Conservation (phyloP, 2,888 invertebrate genomes). For the Biston stratarius region DNA sequence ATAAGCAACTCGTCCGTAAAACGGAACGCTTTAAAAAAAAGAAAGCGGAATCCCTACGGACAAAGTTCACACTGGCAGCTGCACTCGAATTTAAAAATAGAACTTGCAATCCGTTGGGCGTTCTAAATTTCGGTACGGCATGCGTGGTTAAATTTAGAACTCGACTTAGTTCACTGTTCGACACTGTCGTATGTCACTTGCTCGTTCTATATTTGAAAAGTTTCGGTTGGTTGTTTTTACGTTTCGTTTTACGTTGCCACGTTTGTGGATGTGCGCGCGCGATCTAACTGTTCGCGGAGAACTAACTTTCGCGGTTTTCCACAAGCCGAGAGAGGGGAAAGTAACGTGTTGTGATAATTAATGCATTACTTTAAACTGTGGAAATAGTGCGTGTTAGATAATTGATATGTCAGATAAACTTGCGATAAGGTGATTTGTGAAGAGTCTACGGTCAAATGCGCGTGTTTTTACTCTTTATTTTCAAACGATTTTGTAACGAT, state of each 20-base stretch:
- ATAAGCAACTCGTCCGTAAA: conserved; percentile 48
- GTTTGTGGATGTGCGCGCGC: conserved; percentile 57
- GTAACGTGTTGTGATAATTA: conserved; percentile 76
- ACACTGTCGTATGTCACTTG: conserved; percentile 81
- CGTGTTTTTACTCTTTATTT: conserved; percentile 6
- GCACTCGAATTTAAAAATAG: conserved; percentile 78
- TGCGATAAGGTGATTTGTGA: conserved; percentile 15
- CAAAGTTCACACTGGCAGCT: conserved; percentile 83
- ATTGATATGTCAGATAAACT: conserved; percentile 60
- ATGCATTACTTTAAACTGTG: conserved; percentile 71
- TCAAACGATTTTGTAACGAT: conserved; percentile 10
- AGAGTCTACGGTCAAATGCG: conserved; percentile 13
- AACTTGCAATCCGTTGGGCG: conserved; percentile 81
- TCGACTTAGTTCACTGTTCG: conserved; percentile 82
- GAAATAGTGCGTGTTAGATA: conserved; percentile 62
- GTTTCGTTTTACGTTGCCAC: conserved; percentile 58
- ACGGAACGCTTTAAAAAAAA: conserved; percentile 60
- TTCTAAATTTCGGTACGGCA: conserved; percentile 83
- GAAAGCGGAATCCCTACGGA: conserved; percentile 71
- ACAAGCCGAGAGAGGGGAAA: conserved; percentile 76
- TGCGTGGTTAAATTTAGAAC: conserved; percentile 80
- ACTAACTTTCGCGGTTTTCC: conserved; percentile 82
- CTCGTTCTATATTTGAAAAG: conserved; percentile 67
- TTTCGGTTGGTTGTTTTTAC: conserved; percentile 51
- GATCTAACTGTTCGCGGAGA: conserved; percentile 60